Base-by-base conservation (phyloP, 2,888 invertebrate species). In the Oxytorus armatus region DNA sequence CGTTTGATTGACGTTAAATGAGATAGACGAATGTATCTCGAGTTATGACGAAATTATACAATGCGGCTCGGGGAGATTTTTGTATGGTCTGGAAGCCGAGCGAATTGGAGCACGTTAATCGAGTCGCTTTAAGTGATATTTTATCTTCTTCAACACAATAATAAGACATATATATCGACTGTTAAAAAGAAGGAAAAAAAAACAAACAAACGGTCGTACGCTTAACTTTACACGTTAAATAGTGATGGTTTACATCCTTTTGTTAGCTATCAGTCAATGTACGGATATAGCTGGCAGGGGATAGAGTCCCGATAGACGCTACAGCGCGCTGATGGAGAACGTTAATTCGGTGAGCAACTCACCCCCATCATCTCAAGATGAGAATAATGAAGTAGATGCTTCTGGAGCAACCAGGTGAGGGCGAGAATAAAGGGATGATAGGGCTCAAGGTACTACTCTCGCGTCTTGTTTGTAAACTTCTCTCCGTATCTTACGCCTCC, bases 1-100 rank as follows among this genome's bases (percentile, higher is more conserved):
- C 18, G 21, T 33, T 70, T 69, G 66, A 39, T 66, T 42, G 65
- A 72, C 72, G 33, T 66, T 49, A 42, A 57, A 16, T 55, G 44
- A 47, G 39, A 51, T 68, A 39, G 18, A 49, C 36, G 49, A 63
- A 36, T 61, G 51, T 74, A 14, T 44, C 16, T 10, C 16, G 23
- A 14, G 51, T 29, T 47, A 51, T 11, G 33, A 33, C 21, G 33
- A 51, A 44, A 44, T 44, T 69, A 33, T 21, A 70, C 42, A 23
- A 11, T 21, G 14, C 18, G 51, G 11, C 2, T 51, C 23, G 23
- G 23, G 33, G 68, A 29, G n/a, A 11, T 39, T 53, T 23, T 18
- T 3, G n/a, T n/a, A 1, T 16, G 3, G 47, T n/a, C 14, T 36
- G 21, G 23, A 10, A 21, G 23, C 1, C 25, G 47, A 63, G 14